Conservation (phyloP, 1,140 invertebrate species). For the Cotesia chilonis region DNA sequence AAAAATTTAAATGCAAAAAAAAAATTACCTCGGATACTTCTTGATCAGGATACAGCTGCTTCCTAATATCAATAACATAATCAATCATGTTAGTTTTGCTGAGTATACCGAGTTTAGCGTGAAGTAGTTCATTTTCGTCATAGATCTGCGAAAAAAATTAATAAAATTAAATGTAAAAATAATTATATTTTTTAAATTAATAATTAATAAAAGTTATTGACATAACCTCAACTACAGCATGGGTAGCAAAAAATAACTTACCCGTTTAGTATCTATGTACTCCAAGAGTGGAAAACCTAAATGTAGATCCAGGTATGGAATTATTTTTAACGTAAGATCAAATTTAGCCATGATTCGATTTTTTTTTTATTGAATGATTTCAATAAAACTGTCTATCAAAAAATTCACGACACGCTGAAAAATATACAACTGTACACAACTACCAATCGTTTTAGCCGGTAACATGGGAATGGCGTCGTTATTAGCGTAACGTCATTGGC, state of each 20-base stretch:
- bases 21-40: constrained; percentile 77
- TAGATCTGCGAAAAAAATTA: constrained; percentile 80
- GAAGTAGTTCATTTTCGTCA: constrained; percentile 90
- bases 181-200: neutral
- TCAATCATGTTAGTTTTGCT: constrained; percentile 99
- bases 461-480: no score
- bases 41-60: constrained; percentile 84
- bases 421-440: no score
- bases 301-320: constrained; percentile 96
- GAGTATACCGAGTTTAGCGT: constrained; percentile 92
- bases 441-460: no score
- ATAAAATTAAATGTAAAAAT: constrained; percentile 28
- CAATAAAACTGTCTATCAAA: no score
- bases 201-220: no score
- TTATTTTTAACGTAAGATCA: constrained; percentile 92
- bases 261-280: constrained; percentile 94
- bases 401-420: no score
- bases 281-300: constrained; percentile 97
- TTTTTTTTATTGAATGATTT: neutral
- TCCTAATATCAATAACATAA: constrained; percentile 95
- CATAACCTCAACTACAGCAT: constrained; percentile 43
- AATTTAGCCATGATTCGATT: constrained; percentile 83
- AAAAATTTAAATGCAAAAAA: no score
- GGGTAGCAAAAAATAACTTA: constrained; percentile 64
- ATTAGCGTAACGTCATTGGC: no score